Evolutionary conservation across 2,113 vertebrate species (phyloP).

Genomic region (Enhydra lutris): DNA sequence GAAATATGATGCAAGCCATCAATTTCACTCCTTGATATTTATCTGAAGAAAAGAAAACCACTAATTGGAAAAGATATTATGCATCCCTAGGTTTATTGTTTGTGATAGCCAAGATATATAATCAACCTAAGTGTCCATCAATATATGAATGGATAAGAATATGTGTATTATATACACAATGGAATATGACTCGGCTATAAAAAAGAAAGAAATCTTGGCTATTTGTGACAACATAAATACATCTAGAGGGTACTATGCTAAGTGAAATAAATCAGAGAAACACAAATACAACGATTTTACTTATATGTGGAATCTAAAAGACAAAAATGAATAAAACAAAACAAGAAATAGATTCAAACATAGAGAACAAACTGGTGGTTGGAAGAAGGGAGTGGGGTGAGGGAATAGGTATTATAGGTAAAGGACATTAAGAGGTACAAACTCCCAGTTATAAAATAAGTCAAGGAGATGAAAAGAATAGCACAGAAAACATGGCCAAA

Average conservation of each 20-base stretch:
- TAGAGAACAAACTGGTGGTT: not conserved
- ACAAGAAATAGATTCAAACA: not conserved
- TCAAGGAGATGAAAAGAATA: not conserved
- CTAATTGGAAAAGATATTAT: not conserved
- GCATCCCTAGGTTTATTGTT: not conserved
- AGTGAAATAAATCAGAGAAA: not conserved
- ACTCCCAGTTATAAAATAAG: not conserved
- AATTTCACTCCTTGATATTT: not conserved
- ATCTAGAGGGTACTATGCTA: not conserved
- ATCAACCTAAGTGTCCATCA: not conserved
- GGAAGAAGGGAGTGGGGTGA: not conserved
- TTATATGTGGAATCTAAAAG: not conserved
- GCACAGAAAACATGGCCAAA: not conserved
- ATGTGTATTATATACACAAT: not conserved
- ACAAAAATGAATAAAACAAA: not conserved
- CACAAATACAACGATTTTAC: not conserved
- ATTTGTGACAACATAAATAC: not conserved
- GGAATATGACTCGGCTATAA: not conserved
- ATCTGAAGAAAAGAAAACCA: not conserved
- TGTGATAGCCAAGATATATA: not conserved
- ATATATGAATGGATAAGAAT: not conserved
- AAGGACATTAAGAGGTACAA: not conserved
- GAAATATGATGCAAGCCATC: not conserved
- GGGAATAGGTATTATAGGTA: not conserved
- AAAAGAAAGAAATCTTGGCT: not conserved